These are phyloP conservation scores for Corella eumyota DNA, from an alignment of 23 tunicate genomes.

Conservation along the genomic window DNA sequence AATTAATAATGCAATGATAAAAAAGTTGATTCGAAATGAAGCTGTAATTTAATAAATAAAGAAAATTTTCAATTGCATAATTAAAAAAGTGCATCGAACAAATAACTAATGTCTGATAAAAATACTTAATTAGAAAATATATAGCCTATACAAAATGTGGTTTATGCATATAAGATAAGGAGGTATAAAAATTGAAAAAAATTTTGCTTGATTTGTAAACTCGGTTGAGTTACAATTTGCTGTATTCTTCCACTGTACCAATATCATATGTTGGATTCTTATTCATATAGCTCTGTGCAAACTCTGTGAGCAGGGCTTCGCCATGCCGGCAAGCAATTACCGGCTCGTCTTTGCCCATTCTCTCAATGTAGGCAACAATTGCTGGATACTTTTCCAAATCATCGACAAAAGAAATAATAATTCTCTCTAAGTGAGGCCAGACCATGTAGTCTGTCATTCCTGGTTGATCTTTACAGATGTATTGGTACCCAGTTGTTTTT, in stretches of 20 bases:
- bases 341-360: constrained; percentile 9
- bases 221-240: no score
- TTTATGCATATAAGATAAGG: no score
- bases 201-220: background rate
- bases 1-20: no score
- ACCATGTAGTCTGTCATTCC: constrained; percentile 38
- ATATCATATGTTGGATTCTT: background rate
- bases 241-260: constrained; percentile 1
- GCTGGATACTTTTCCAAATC: background rate
- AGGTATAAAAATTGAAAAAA: no score
- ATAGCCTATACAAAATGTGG: no score
- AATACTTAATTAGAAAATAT: no score
- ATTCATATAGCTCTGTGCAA: background rate
- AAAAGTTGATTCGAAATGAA: no score
- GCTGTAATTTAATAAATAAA: no score
- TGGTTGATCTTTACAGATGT: constrained; percentile 10
- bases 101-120: no score
- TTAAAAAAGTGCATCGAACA: no score
- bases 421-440: constrained; percentile 28
- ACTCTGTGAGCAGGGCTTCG: constrained; percentile 8
- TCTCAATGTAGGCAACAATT: background rate
- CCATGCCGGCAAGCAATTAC: constrained; percentile 13
- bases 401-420: background rate
- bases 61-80: no score
- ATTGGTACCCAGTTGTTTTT: background rate